Percentiles rank a stretch among this genome's conserved stretches.
These are phyloP conservation scores for Thunnus maccoyii DNA, from an alignment of 2,113 vertebrate species.

Conservation along the genomic window DNA sequence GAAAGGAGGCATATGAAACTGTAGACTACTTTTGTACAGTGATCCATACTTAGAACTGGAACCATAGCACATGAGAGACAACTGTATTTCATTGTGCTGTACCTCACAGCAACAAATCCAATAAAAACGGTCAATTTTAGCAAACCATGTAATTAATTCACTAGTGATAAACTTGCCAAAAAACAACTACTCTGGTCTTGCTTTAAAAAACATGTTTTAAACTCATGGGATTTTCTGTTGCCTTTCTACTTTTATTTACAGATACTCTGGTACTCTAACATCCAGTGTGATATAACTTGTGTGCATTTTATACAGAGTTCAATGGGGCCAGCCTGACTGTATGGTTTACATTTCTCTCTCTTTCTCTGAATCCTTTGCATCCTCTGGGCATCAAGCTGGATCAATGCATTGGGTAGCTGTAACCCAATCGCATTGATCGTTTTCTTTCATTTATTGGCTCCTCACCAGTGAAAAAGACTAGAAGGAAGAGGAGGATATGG, in stretches of 20 bases:
- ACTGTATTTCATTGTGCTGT: constrained; percentile 4
- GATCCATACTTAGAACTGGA: constrained; percentile 13
- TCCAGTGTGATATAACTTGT: background rate
- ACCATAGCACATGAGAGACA: background rate
- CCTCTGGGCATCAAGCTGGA: constrained; percentile 52
- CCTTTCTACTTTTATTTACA: background rate
- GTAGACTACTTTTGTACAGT: constrained; percentile 1
- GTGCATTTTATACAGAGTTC: constrained; percentile 22
- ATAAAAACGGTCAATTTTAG: background rate
- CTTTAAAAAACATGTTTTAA: constrained; percentile 22
- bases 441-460: constrained; percentile 40
- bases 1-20: constrained; percentile 43
- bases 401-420: constrained; percentile 68
- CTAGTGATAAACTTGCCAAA: background rate
- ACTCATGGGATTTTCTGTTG: background rate
- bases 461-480: constrained; percentile 22
- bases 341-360: constrained; percentile 54
- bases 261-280: background rate
- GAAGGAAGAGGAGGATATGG: background rate
- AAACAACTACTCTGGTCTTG: background rate
- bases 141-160: background rate
- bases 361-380: constrained; percentile 34
- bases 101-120: background rate
- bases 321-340: constrained; percentile 40
- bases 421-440: constrained; percentile 69